These are phyloP conservation scores for Macrosoma leucophasiata DNA, from an alignment of 2,888 invertebrate species.

Conservation along the genomic window DNA sequence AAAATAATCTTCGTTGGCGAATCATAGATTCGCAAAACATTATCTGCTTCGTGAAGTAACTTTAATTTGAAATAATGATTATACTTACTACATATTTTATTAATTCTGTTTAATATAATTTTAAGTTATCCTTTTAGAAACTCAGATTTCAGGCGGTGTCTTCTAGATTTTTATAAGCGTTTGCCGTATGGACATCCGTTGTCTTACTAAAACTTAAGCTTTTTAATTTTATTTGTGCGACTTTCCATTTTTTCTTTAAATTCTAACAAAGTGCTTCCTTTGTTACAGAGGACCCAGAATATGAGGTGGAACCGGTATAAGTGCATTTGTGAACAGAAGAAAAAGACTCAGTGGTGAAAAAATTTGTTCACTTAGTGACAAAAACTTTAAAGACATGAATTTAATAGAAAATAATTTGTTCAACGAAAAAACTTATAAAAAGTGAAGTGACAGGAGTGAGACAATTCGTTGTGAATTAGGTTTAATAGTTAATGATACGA, in stretches of 20 bases:
- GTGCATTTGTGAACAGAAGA: slow-evolving; percentile 51
- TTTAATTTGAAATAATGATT: too few relatives aligned
- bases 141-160: slow-evolving; percentile 19
- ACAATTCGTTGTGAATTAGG: slow-evolving; percentile 21
- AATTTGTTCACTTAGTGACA: background rate
- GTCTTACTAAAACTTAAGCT: slow-evolving; percentile 44
- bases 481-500: slow-evolving; percentile 26
- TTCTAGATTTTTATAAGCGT: slow-evolving; percentile 20
- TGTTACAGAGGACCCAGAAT: slow-evolving; percentile 64
- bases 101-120: too few relatives aligned
- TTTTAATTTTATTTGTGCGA: slow-evolving; percentile 13
- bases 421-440: slow-evolving; percentile 7
- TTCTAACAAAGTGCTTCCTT: slow-evolving; percentile 29
- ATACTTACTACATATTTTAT: too few relatives aligned
- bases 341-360: slow-evolving; percentile 25
- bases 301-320: slow-evolving; percentile 70
- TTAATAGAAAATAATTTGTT: background rate
- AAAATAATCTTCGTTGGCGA: too few relatives aligned
- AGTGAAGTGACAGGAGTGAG: slow-evolving; percentile 20
- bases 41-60: too few relatives aligned
- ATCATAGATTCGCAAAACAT: too few relatives aligned
- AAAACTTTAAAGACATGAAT: background rate
- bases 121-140: slow-evolving; percentile 20
- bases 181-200: slow-evolving; percentile 57
- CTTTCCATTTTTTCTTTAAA: slow-evolving; percentile 10